Percentiles rank a stretch among this genome's conserved stretches.
phyloP scores from a whole-genome alignment of 2,797 vertebrate species.

The Myotis findleyi region DNA sequence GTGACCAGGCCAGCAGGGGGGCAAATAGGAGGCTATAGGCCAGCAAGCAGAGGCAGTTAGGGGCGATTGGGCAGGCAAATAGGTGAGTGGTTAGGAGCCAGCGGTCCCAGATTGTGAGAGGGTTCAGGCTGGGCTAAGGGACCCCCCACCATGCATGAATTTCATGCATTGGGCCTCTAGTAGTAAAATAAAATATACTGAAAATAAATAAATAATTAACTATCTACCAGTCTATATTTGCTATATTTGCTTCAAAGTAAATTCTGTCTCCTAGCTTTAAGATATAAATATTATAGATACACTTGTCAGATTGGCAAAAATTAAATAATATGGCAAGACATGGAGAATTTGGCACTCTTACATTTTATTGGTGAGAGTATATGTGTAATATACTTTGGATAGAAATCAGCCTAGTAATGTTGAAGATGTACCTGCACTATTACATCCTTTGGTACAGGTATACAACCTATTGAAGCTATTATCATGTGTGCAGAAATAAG shows the following conservation, averaged over 20 bases:
- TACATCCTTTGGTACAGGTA: neutral
- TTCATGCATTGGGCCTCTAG: too few species aligned
- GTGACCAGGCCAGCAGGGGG: too few species aligned
- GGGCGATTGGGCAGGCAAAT: too few species aligned
- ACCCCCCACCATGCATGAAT: too few species aligned
- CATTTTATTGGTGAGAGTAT: neutral
- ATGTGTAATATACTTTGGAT: neutral
- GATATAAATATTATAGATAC: neutral
- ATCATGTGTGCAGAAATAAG: neutral
- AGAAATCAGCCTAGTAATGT: neutral
- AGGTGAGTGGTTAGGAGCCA: too few species aligned
- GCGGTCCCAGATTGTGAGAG: too few species aligned
- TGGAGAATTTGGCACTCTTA: neutral
- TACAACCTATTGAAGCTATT: neutral
- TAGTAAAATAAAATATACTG: neutral
- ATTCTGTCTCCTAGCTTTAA: slow-evolving; percentile 44
- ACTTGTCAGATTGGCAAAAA: neutral
- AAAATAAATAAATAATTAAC: slow-evolving; percentile 34
- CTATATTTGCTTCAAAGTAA: slow-evolving; percentile 50
- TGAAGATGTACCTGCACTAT: neutral
- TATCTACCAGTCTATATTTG: neutral
- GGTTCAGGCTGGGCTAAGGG: too few species aligned
- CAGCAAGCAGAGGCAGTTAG: too few species aligned
- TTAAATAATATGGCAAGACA: neutral
- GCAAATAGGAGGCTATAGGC: too few species aligned